phyloP scores from a whole-genome alignment of 1,140 invertebrate genomes.

The Sitophilus oryzae region DNA sequence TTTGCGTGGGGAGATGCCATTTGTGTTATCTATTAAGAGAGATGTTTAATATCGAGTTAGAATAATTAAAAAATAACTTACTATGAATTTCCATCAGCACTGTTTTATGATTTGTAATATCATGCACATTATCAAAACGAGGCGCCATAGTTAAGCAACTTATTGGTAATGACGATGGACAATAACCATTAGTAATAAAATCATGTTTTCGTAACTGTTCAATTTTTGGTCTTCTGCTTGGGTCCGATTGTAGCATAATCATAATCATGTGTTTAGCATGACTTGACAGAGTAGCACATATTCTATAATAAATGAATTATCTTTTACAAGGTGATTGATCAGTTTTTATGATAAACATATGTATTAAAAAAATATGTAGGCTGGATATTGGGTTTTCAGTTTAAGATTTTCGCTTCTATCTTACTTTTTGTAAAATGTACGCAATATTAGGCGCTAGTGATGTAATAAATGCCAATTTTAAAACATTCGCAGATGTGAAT shows the following conservation, averaged over 20 bases:
- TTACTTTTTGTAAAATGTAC: too few species aligned
- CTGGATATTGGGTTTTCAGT: too few species aligned
- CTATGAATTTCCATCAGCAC: conserved; percentile 61
- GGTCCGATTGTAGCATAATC: conserved; percentile 77
- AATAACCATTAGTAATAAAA: conserved; percentile 63
- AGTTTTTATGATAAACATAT: too few species aligned
- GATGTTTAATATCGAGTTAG: background rate
- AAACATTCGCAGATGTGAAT: too few species aligned
- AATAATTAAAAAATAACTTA: conserved; percentile 15
- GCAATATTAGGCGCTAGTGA: too few species aligned
- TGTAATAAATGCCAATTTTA: too few species aligned
- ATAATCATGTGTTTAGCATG: conserved; percentile 76
- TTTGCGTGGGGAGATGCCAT: conserved; percentile 42
- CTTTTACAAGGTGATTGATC: background rate
- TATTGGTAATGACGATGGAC: conserved; percentile 74
- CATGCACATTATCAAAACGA: conserved; percentile 61
- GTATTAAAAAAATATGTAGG: too few species aligned
- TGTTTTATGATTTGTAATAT: conserved; percentile 49
- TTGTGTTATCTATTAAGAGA: conserved; percentile 23
- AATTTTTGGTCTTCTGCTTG: conserved; percentile 72
- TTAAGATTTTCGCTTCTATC: too few species aligned
- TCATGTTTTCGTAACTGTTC: conserved; percentile 68
- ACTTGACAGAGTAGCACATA: conserved; percentile 65
- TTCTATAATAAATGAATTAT: conserved; percentile 43
- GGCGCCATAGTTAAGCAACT: conserved; percentile 92